Percentiles rank a stretch among this genome's conserved stretches.
phyloP scores from a whole-genome alignment of 2,113 vertebrate genomes.

The Corydoras maculifer region DNA sequence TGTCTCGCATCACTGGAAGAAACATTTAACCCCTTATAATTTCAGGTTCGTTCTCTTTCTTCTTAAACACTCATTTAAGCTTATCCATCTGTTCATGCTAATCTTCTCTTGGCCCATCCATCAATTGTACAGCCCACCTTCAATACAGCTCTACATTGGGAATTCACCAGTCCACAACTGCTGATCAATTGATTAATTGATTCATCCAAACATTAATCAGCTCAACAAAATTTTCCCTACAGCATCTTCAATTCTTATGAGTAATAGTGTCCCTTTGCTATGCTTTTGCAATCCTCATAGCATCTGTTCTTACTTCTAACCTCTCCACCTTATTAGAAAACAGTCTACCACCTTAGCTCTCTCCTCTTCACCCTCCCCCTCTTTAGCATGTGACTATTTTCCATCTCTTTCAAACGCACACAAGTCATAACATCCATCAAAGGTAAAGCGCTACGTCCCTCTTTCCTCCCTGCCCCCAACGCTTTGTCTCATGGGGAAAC shows the following conservation, averaged over 20 bases:
- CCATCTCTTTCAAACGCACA: slow-evolving; percentile 13
- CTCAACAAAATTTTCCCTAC: not conserved
- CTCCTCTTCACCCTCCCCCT: slow-evolving; percentile 33
- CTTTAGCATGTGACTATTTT: slow-evolving; percentile 4
- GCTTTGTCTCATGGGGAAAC: slow-evolving; percentile 34
- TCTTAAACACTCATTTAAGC: not conserved
- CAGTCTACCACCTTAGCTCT: slow-evolving; percentile 9
- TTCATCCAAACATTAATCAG: slow-evolving; percentile 2
- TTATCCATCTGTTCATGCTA: slow-evolving; percentile 42
- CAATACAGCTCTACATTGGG: not conserved
- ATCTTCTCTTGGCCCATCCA: slow-evolving; percentile 21
- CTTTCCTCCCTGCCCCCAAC: slow-evolving; percentile 12
- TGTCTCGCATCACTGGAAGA: not conserved
- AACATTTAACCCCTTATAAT: slow-evolving; percentile 3
- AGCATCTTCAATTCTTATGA: no score
- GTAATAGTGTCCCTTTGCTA: not conserved
- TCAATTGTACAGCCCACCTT: not conserved
- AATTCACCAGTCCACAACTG: not conserved
- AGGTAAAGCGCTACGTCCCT: slow-evolving; percentile 10
- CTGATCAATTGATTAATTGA: slow-evolving; percentile 41
- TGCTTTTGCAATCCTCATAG: slow-evolving; percentile 14
- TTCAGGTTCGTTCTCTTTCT: slow-evolving; percentile 1
- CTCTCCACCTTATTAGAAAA: slow-evolving; percentile 29
- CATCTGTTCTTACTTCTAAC: slow-evolving; percentile 48
- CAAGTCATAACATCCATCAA: slow-evolving; percentile 33